Conservation (phyloP, 2,888 invertebrate genomes). For the Drosophila stalkeri region DNA sequence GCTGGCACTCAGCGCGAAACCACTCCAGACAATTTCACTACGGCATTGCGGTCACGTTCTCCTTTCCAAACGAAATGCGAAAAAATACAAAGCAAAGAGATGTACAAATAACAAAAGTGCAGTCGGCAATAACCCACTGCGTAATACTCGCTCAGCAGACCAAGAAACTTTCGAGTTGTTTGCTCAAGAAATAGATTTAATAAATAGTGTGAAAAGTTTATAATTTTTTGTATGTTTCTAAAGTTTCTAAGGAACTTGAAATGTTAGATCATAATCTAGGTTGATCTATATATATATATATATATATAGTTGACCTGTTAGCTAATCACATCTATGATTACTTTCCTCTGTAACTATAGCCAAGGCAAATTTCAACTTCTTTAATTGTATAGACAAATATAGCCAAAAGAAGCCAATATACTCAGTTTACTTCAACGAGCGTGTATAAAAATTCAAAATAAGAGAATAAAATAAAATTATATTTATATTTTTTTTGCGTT, state of each 20-base stretch:
- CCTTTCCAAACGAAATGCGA: slow-evolving; percentile 48
- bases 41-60: slow-evolving; percentile 79
- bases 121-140: not conserved
- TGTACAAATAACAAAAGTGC: slow-evolving; percentile 4
- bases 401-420: not conserved
- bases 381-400: not conserved
- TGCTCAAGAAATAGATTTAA: fast-evolving
- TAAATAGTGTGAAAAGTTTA: not conserved
- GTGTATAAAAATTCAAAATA: slow-evolving; percentile 7
- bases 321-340: not conserved
- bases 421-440: not conserved
- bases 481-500: slow-evolving; percentile 31
- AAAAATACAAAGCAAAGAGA: slow-evolving; percentile 19
- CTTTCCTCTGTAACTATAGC: not conserved
- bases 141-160: not conserved
- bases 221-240: not conserved
- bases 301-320: not conserved
- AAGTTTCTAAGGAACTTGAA: not conserved
- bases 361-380: not conserved
- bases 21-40: slow-evolving; percentile 59
- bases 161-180: not conserved
- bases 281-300: not conserved
- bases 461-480: slow-evolving; percentile 24
- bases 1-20: slow-evolving; percentile 45
- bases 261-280: not conserved